Percentiles rank a stretch among this genome's conserved stretches.
Conservation (phyloP, 2,797 vertebrate genomes). For the Semotilus atromaculatus region DNA sequence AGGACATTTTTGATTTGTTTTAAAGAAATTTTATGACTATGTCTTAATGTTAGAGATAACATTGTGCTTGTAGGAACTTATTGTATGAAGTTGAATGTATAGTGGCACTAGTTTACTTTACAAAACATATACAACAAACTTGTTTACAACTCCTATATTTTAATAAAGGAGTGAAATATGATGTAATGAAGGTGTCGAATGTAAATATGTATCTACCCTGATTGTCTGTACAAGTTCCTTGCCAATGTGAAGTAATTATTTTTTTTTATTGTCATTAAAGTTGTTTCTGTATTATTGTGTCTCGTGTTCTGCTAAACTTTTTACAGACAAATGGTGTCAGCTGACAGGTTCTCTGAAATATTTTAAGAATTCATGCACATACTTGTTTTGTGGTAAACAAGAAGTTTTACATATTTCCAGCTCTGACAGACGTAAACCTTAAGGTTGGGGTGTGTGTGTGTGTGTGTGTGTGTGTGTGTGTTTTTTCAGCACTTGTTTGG, state of each 20-base stretch:
- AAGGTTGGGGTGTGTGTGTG: no score
- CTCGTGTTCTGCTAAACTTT: neutral
- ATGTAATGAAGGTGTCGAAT: neutral
- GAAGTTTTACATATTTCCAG: neutral
- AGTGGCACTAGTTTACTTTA: neutral
- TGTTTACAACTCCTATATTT: neutral
- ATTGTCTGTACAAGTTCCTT: neutral
- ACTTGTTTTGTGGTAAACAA: neutral
- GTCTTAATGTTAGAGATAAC: neutral
- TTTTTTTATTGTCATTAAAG: neutral
- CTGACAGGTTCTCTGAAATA: neutral
- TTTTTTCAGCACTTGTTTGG: neutral
- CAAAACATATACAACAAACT: neutral
- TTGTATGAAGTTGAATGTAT: neutral
- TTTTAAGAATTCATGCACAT: neutral
- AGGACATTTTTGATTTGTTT: slow-evolving; percentile 2
- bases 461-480: no score
- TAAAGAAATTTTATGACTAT: neutral
- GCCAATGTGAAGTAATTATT: neutral
- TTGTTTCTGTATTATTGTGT: neutral
- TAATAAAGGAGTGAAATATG: neutral
- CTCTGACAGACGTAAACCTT: neutral
- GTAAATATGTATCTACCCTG: neutral
- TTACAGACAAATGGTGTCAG: neutral
- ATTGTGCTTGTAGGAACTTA: neutral